Base-by-base conservation (phyloP, 2,113 vertebrate genomes). In the Tachycineta bicolor region DNA sequence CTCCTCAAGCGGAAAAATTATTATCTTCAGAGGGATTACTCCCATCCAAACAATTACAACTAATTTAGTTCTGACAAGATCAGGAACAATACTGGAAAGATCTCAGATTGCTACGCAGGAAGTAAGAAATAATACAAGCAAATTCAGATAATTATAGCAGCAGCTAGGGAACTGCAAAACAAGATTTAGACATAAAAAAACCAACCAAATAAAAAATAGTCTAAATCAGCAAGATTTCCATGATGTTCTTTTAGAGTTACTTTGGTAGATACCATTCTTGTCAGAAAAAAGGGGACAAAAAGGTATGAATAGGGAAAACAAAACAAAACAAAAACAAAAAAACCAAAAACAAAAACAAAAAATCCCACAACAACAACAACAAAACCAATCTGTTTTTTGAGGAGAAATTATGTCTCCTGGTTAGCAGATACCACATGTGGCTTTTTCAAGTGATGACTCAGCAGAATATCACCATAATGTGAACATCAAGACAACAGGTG, bases 111-210 rank as follows among this genome's bases (percentile, higher is more conserved):
- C 75, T 80, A 44, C 1, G 14, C 63, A 94, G 84, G 85, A 94
- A 95, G 71, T 59, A 43, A 96, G 79, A 91, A 96, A 69, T 74
- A 90, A 80, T 74, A 74, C 46, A 90, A 70, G 75, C 24, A 70
- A 91, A 88, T 65, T 74, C 71, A 94, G 82, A 67, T 85, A 94
- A 91, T 95, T 93, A 90, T 77, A 96, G 39, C 28, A 9, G 3
- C 52, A 71, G 39, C 82, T 73, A 83, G 71, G 39, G 93, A 90
- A 90, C 60, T 49, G 50, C 28, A 70, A 90, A 58, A 58, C 7
- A 74, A 62, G 69, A 88, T 44, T 83, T 37, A 95, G 50, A 47
- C 65, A 76, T 55, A 62, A 90, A 59, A 90, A 94, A 80, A 28
- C 26, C 58, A 87, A 64, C 15, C 26, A 91, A 95, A 95, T 68